A percentile compares a stretch with the other conserved stretches of the same genome.
These are phyloP conservation scores for Fabriciana adippe DNA, from an alignment of 2,888 invertebrate genomes.

Conservation along the genomic window DNA sequence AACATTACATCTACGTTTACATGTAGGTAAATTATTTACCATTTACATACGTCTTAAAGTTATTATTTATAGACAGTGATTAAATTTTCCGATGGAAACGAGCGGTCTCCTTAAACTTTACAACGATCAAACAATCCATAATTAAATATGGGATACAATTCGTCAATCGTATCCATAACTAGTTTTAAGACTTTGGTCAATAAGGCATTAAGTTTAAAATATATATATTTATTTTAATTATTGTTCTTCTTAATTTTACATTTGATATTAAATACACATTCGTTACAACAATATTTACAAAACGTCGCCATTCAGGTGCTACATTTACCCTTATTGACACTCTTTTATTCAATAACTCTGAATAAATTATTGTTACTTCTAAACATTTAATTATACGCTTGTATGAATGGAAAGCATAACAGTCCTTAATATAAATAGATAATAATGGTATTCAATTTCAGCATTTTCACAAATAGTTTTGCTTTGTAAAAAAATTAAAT, in stretches of 20 bases:
- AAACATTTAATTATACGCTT: slow-evolving; percentile 24
- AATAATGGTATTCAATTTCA: neutral
- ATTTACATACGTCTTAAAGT: slow-evolving; percentile 36
- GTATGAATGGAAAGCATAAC: slow-evolving; percentile 6
- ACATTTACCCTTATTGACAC: slow-evolving; percentile 24
- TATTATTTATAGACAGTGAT: slow-evolving; percentile 60
- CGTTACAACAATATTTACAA: slow-evolving; percentile 75
- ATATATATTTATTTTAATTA: slow-evolving; percentile 76
- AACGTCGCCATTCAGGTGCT: slow-evolving; percentile 34
- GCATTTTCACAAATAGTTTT: slow-evolving; percentile 2
- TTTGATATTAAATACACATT: slow-evolving; percentile 71
- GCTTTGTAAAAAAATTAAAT: neutral
- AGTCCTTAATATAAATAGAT: neutral
- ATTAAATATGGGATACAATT: slow-evolving; percentile 69
- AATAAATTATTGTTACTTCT: slow-evolving; percentile 38
- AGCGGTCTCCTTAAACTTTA: slow-evolving; percentile 72
- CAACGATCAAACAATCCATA: slow-evolving; percentile 78
- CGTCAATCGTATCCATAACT: slow-evolving; percentile 72
- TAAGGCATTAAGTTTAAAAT: slow-evolving; percentile 83
- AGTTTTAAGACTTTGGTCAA: slow-evolving; percentile 83
- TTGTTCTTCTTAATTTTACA: slow-evolving; percentile 78
- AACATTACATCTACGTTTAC: slow-evolving; percentile 44
- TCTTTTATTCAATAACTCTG: slow-evolving; percentile 29
- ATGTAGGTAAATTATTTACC: slow-evolving; percentile 48
- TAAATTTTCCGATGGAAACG: slow-evolving; percentile 69